These are phyloP conservation scores for Arizona elegans DNA, from an alignment of 2,113 vertebrate genomes.

Conservation along the genomic window DNA sequence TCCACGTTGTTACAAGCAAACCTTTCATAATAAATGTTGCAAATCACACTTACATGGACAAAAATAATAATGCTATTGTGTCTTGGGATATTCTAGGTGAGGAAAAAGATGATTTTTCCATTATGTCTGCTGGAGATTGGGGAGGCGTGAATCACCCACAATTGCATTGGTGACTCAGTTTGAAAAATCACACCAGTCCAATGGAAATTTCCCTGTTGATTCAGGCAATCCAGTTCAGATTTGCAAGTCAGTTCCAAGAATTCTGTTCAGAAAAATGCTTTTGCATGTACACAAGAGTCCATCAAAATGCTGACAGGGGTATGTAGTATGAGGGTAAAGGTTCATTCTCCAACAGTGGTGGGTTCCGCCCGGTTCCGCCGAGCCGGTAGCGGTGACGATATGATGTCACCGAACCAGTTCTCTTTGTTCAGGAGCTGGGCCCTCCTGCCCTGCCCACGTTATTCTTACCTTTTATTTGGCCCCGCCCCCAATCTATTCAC, in stretches of 20 bases:
- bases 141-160: background rate
- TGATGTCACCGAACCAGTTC: too few species aligned
- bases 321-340: background rate
- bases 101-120: background rate
- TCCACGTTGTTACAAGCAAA: background rate
- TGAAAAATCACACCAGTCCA: background rate
- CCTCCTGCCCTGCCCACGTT: too few species aligned
- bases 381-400: too few species aligned
- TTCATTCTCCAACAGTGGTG: too few species aligned
- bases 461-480: too few species aligned
- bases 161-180: background rate
- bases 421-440: too few species aligned
- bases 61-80: background rate
- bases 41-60: background rate
- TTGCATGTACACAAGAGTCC: background rate
- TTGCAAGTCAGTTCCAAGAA: background rate
- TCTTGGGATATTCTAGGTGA: background rate
- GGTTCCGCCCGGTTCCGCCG: too few species aligned
- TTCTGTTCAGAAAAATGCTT: background rate
- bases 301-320: background rate
- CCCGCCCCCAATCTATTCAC: too few species aligned
- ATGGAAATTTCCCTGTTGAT: background rate
- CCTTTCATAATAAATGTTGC: background rate
- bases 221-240: background rate
- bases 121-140: background rate